Evolutionary conservation across 2,888 invertebrate genomes (phyloP).

Genomic region (Oegoconia quadripuncta): DNA sequence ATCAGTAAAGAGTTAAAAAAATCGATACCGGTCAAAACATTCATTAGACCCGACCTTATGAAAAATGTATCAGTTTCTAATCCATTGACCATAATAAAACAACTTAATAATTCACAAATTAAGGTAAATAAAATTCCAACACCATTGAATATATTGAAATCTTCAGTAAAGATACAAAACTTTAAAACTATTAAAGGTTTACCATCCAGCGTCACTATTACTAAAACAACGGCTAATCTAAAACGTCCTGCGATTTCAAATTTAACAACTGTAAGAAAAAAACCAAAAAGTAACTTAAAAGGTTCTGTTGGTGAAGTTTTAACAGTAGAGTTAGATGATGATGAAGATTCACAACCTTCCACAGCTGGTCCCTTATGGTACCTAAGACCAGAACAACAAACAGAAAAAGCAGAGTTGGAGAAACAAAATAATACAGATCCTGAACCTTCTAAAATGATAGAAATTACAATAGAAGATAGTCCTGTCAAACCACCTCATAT

Average conservation of each 20-base stretch:
- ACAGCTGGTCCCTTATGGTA: constrained; percentile 58
- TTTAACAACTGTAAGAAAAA: constrained; percentile 19
- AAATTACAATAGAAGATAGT: constrained; percentile 70
- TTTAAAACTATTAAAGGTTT: constrained; percentile 34
- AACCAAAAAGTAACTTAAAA: constrained; percentile 17
- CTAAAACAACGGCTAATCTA: constrained; percentile 26
- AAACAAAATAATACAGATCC: constrained; percentile 60
- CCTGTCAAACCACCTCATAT: constrained; percentile 49
- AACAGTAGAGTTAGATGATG: constrained; percentile 65
- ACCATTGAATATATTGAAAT: constrained; percentile 18
- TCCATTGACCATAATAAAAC: constrained; percentile 28
- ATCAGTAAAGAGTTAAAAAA: constrained; percentile 8
- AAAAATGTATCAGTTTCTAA: too few species aligned
- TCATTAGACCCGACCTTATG: too few species aligned
- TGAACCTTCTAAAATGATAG: constrained; percentile 40
- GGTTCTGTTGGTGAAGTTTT: constrained; percentile 28
- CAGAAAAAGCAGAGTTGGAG: constrained; percentile 26
- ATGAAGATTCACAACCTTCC: constrained; percentile 34
- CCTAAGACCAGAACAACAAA: constrained; percentile 58
- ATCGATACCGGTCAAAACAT: constrained; percentile 14
- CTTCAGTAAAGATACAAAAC: constrained; percentile 25
- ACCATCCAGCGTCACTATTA: constrained; percentile 57
- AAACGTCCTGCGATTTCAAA: constrained; percentile 21
- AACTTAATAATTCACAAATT: constrained; percentile 19
- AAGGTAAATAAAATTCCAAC: constrained; percentile 21